These are phyloP conservation scores for Sylvia borin DNA, from an alignment of 2,797 vertebrate genomes.

Conservation along the genomic window DNA sequence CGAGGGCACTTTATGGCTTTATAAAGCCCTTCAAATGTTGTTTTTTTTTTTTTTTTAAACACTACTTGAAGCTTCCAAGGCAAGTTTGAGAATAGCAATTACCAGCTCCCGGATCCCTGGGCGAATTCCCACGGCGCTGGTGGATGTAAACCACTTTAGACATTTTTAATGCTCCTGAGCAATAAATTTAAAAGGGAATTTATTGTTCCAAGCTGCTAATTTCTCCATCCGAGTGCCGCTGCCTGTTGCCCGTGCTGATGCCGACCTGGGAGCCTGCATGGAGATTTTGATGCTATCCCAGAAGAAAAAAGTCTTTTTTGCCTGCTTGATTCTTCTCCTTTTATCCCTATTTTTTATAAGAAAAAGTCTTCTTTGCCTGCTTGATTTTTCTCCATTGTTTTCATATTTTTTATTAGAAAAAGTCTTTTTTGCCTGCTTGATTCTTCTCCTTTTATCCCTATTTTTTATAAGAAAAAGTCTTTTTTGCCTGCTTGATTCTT, in stretches of 20 bases:
- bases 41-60: constrained; percentile 36
- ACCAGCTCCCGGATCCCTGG: constrained; percentile 72
- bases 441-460: neutral
- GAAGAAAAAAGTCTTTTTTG: neutral
- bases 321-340: neutral
- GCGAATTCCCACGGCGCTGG: constrained; percentile 69
- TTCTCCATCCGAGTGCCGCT: neutral
- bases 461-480: neutral
- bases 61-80: constrained; percentile 69
- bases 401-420: too few species aligned
- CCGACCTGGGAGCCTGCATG: neutral
- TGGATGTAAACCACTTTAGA: constrained; percentile 73
- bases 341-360: too few species aligned
- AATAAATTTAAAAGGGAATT: constrained; percentile 57
- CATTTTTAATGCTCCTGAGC: constrained; percentile 74
- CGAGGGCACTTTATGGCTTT: neutral
- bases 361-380: too few species aligned
- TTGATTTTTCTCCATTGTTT: neutral
- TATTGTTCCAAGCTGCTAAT: neutral
- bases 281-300: neutral
- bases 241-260: neutral
- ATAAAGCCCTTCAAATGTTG: neutral
- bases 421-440: too few species aligned
- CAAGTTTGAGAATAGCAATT: constrained; percentile 75
- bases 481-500: too few species aligned